Conservation (phyloP, 1,140 invertebrate species). For the Telenomus remus region DNA sequence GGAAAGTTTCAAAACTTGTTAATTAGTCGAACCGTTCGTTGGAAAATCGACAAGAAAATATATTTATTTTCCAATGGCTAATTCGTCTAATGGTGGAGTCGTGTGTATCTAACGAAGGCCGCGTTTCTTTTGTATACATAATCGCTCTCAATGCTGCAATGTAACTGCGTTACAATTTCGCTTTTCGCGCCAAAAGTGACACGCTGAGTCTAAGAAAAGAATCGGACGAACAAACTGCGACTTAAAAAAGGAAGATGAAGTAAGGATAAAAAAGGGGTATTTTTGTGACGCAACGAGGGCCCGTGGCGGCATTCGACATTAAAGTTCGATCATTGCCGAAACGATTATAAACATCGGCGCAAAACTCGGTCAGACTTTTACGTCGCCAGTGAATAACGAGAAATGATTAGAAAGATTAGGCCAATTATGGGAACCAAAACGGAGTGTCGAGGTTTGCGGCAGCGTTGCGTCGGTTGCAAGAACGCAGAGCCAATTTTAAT, state of each 20-base stretch:
- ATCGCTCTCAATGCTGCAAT: constrained; percentile 4
- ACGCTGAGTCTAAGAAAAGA: too few relatives aligned
- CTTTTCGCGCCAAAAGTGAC: not conserved
- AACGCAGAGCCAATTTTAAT: constrained; percentile 4
- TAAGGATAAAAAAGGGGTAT: too few relatives aligned
- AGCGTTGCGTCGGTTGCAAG: constrained; percentile 1
- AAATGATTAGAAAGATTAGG: constrained; percentile 8
- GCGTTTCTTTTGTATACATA: constrained; percentile 12
- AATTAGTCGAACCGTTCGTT: constrained; percentile 33
- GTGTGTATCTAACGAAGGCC: constrained; percentile 12
- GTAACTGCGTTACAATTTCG: constrained; percentile 7
- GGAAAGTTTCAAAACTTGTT: constrained; percentile 41
- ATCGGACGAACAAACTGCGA: too few relatives aligned
- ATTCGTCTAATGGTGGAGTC: constrained; percentile 33
- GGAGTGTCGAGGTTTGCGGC: not conserved
- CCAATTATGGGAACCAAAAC: constrained; percentile 11
- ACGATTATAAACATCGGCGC: too few relatives aligned
- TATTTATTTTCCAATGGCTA: constrained; percentile 43
- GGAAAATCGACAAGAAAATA: constrained; percentile 41
- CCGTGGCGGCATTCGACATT: constrained; percentile 1
- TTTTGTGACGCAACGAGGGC: constrained; percentile 1
- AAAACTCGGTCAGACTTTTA: constrained; percentile 4
- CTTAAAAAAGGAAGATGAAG: too few relatives aligned
- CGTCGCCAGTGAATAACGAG: constrained; percentile 16
- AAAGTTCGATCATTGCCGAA: constrained; percentile 1